Evolutionary conservation across 2,113 vertebrate genomes (phyloP).

Genomic region (Scatophagus argus): DNA sequence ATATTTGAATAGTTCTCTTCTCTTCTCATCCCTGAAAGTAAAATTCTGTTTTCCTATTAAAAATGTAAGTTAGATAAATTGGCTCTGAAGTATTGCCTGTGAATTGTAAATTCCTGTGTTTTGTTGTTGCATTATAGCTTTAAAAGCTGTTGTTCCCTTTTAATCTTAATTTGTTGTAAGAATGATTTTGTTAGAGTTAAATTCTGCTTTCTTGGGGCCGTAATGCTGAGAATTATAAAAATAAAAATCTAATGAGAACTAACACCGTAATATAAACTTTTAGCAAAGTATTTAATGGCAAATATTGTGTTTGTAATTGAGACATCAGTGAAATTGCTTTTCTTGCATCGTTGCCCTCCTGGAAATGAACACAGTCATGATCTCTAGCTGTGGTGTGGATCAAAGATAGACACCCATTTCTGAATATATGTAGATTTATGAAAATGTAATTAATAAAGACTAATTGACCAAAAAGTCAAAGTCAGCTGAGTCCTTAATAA

Average conservation of each 20-base stretch:
- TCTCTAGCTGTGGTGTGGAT: conserved; percentile 65
- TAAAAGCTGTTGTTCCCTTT: neutral
- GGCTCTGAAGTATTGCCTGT: neutral
- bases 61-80: neutral
- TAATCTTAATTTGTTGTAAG: neutral
- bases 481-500: conserved; percentile 77
- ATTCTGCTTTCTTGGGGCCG: conserved; percentile 2
- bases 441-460: conserved; percentile 77
- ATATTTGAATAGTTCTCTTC: too few species aligned
- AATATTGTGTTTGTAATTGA: conserved; percentile 53
- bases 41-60: neutral
- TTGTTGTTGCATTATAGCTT: neutral
- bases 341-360: conserved; percentile 55
- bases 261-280: conserved; percentile 55
- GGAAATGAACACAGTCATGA: conserved; percentile 67
- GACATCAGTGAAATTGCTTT: conserved; percentile 64
- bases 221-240: neutral
- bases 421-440: conserved; percentile 73
- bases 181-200: neutral
- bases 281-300: conserved; percentile 42
- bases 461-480: conserved; percentile 79
- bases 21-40: neutral
- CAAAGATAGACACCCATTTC: conserved; percentile 64
- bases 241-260: conserved; percentile 33
- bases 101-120: neutral